Base-by-base conservation (phyloP, 2,797 vertebrate species). In the Poecile montanus region DNA sequence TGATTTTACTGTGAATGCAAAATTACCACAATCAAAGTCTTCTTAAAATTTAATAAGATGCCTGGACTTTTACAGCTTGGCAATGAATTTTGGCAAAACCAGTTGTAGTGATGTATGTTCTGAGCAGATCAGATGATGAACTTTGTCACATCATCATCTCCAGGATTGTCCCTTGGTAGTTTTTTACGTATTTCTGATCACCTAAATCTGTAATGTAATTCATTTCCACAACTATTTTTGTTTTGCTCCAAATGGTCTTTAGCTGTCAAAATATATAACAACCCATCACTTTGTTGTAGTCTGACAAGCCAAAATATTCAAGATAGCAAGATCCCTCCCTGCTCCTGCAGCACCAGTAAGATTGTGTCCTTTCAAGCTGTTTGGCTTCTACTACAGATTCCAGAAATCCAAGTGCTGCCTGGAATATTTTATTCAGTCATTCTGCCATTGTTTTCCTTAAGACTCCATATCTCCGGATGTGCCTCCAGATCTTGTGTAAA, bases 401-500 rank as follows among this genome's bases (percentile, higher is more conserved):
- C 89, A 94, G 58, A 92, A 94, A 80, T 86, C 54, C 47, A 77
- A 88, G 45, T 42, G 25, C 47, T 80, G 56, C 58, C 66, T 84
- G 70, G 91, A 89, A 75, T 71, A 65, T 50, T 89, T 91, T 58
- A 62, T 88, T 85, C 50, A 11, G 44, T 91, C 42, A 6, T 80
- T 91, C 62, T 94, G 62, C 82, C 66, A 65, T 78, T 80, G 62
- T 94, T 95, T 94, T 65, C 50, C 75, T 71, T 85, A 50, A 85
- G 57, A 61, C 61, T 80, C 36, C 0, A 6, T 68, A 91, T 85
- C 50, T 89, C 57, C 1, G 5, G 68, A 90, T 95, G 58, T 83
- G 61, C 42, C 70, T 89, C 82, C 45, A 88, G 65, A 74, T 88
- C 54, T 80, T 68, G 53, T 86, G 63, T 93, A 90, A 89, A 74